These are phyloP conservation scores for Catostomus latipinnis DNA, from an alignment of 2,797 vertebrate genomes.

Conservation along the genomic window DNA sequence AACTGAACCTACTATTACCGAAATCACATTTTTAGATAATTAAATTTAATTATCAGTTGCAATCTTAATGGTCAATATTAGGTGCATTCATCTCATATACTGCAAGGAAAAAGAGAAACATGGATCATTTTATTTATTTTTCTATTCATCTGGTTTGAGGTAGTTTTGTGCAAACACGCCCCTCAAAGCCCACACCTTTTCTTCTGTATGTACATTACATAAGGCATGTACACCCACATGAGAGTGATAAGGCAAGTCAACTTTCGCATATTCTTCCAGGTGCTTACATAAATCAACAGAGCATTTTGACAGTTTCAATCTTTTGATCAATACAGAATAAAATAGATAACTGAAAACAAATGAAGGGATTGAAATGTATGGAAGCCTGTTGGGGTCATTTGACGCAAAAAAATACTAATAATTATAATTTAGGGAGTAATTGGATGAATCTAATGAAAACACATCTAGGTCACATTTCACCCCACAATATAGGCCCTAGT, in stretches of 20 bases:
- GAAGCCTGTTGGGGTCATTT: not conserved
- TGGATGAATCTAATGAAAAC: too few relatives aligned
- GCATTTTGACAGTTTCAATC: not conserved
- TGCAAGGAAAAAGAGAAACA: not conserved
- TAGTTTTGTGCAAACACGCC: slow-evolving; percentile 17
- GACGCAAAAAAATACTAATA: too few relatives aligned
- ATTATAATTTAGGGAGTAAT: too few relatives aligned
- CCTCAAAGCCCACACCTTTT: slow-evolving; percentile 35
- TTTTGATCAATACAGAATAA: slow-evolving; percentile 5
- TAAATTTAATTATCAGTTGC: not conserved
- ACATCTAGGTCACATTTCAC: too few relatives aligned
- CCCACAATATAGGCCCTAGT: too few relatives aligned
- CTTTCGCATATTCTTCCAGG: not conserved
- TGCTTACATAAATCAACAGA: not conserved
- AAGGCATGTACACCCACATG: slow-evolving; percentile 24
- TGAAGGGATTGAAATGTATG: not conserved
- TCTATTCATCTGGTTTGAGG: slow-evolving; percentile 22
- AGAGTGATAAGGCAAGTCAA: slow-evolving; percentile 5
- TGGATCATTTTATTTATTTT: not conserved
- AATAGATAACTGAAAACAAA: not conserved
- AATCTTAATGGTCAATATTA: not conserved
- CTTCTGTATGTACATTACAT: slow-evolving; percentile 11
- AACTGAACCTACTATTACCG: not conserved
- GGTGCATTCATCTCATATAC: not conserved
- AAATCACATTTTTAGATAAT: not conserved